phyloP scores from a whole-genome alignment of 1,140 invertebrate species.

The Nasonia vitripennis region DNA sequence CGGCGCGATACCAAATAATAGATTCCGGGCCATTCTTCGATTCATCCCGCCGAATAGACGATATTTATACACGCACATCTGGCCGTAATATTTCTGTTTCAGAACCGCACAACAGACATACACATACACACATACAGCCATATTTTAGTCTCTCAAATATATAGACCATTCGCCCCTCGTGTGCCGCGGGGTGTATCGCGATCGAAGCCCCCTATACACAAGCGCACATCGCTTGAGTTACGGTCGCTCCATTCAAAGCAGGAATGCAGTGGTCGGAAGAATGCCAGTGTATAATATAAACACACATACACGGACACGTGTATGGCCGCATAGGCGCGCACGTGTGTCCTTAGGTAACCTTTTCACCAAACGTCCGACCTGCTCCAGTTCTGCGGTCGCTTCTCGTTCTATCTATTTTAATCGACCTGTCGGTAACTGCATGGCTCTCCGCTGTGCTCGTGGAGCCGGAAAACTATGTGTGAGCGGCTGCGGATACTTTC shows the following conservation, averaged over 20 bases:
- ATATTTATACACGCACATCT: conserved; percentile 33
- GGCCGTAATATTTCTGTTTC: conserved; percentile 10
- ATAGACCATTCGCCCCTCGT: too few species aligned
- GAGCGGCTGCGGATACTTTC: background rate
- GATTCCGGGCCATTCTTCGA: conserved; percentile 1
- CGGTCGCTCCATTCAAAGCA: conserved; percentile 37
- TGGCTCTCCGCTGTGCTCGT: background rate
- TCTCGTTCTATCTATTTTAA: conserved; percentile 46
- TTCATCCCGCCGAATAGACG: conserved; percentile 3
- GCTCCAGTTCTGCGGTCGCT: conserved; percentile 27
- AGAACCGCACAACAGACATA: background rate
- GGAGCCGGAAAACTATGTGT: background rate
- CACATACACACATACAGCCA: background rate
- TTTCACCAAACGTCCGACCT: conserved; percentile 44
- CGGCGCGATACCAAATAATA: conserved; percentile 12
- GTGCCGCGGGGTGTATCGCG: background rate
- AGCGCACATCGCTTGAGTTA: conserved; percentile 18
- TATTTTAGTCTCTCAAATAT: background rate
- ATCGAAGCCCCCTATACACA: conserved; percentile 21
- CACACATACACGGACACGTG: background rate
- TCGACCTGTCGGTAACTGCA: conserved; percentile 30
- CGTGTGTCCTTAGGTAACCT: conserved; percentile 48
- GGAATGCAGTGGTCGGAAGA: conserved; percentile 28
- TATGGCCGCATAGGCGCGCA: background rate
- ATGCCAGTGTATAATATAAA: background rate